Evolutionary conservation across 2,888 invertebrate genomes (phyloP).

Genomic region (Graphium colonna): DNA sequence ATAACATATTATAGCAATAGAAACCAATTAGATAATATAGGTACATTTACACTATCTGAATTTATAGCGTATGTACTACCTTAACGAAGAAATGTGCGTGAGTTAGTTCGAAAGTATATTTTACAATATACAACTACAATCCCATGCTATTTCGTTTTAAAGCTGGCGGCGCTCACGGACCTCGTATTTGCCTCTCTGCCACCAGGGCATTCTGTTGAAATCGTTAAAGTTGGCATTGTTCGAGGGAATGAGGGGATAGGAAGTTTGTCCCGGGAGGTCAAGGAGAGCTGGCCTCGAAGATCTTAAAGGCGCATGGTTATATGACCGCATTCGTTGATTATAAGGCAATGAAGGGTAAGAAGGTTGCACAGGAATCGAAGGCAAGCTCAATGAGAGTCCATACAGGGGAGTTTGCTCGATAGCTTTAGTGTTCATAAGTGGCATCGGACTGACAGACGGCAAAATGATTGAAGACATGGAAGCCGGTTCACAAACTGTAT

Average conservation of each 20-base stretch:
- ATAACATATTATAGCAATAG: background rate
- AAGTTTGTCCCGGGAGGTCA: constrained; percentile 38
- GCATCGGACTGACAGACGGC: constrained; percentile 25
- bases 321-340: background rate
- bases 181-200: constrained; percentile 43
- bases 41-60: constrained; percentile 28
- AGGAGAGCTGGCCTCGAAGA: constrained; percentile 39
- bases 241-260: constrained; percentile 26
- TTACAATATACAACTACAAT: constrained; percentile 33
- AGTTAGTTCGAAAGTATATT: constrained; percentile 23
- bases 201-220: constrained; percentile 40
- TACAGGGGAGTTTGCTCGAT: constrained; percentile 22
- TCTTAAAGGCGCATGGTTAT: constrained; percentile 31
- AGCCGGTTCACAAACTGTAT: constrained; percentile 84
- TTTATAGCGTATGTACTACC: constrained; percentile 31
- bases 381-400: constrained; percentile 5
- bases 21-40: constrained; percentile 5
- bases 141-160: constrained; percentile 6
- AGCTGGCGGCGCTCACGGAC: constrained; percentile 36
- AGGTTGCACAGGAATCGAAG: background rate
- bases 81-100: constrained; percentile 10
- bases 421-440: constrained; percentile 6
- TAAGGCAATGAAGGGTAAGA: background rate
- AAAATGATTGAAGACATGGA: constrained; percentile 18
- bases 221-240: constrained; percentile 11